A percentile compares a stretch with the other conserved stretches of the same genome.
These are phyloP conservation scores for Salticus scenicus DNA, from an alignment of 2,888 invertebrate species.

Conservation along the genomic window DNA sequence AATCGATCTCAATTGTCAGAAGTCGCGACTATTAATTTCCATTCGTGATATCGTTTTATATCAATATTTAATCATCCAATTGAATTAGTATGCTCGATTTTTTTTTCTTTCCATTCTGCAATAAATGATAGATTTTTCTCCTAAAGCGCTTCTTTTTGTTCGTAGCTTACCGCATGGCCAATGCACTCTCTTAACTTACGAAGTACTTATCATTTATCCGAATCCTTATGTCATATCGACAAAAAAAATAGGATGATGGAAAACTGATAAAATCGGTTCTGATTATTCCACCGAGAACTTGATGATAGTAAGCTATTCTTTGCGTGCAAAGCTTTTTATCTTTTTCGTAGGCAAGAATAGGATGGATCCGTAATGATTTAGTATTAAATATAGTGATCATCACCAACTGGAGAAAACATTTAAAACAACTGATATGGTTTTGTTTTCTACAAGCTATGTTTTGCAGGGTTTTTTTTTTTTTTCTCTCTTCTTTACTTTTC, in stretches of 20 bases:
- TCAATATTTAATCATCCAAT: no score
- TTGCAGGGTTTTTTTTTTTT: no score
- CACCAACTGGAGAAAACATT: no score
- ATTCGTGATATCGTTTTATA: no score
- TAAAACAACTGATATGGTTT: no score
- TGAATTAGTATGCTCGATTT: not conserved
- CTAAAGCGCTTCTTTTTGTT: not conserved
- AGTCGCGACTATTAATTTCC: no score
- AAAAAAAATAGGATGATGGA: constrained; percentile 28
- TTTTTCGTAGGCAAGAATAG: not conserved
- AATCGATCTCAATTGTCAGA: no score
- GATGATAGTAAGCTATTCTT: constrained; percentile 44
- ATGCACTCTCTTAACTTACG: not conserved
- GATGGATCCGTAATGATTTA: not conserved
- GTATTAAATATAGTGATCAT: not conserved
- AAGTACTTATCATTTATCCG: constrained; percentile 38
- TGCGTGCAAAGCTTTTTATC: constrained; percentile 29
- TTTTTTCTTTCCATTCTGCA: not conserved
- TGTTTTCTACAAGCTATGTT: no score
- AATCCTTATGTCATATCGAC: constrained; percentile 33
- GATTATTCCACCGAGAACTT: no score
- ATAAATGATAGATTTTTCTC: not conserved
- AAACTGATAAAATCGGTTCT: constrained; percentile 52
- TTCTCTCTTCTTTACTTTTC: no score
- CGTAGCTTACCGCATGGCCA: constrained; percentile 54